Conservation (phyloP, 2,797 vertebrate species). For the Enteromius thamalakanensis region DNA sequence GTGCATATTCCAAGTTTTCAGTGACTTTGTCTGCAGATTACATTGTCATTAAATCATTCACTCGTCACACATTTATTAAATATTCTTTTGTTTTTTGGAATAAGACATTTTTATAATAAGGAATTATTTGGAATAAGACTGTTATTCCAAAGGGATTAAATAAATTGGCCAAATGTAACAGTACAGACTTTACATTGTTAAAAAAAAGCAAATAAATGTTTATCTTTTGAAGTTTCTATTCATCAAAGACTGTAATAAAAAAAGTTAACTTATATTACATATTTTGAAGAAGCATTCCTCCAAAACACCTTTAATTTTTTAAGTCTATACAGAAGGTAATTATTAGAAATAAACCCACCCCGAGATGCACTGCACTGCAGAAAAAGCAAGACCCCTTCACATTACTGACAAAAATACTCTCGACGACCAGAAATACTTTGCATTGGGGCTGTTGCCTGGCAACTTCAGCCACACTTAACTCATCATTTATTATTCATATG, state of each 20-base stretch:
- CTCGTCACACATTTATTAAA: neutral
- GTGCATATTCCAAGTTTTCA: neutral
- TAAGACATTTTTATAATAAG: no score
- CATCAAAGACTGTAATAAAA: no score
- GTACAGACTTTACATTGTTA: no score
- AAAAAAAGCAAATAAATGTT: no score
- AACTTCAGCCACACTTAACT: constrained; percentile 57
- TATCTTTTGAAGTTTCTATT: no score
- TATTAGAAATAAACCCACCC: neutral
- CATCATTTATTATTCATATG: constrained; percentile 68
- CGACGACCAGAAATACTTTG: constrained; percentile 7
- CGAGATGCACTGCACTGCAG: neutral
- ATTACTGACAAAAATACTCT: neutral
- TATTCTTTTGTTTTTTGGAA: no score
- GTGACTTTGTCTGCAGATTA: neutral
- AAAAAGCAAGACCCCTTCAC: neutral
- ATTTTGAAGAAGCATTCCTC: neutral
- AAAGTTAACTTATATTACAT: neutral
- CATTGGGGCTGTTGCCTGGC: constrained; percentile 59
- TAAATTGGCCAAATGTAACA: neutral
- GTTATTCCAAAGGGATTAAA: neutral
- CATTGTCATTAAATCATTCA: neutral
- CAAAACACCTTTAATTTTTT: neutral
- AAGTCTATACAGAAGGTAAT: no score
- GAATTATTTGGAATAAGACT: no score